phyloP scores from a whole-genome alignment of 2,888 invertebrate genomes.

The Amblyjoppa fuscipennis region DNA sequence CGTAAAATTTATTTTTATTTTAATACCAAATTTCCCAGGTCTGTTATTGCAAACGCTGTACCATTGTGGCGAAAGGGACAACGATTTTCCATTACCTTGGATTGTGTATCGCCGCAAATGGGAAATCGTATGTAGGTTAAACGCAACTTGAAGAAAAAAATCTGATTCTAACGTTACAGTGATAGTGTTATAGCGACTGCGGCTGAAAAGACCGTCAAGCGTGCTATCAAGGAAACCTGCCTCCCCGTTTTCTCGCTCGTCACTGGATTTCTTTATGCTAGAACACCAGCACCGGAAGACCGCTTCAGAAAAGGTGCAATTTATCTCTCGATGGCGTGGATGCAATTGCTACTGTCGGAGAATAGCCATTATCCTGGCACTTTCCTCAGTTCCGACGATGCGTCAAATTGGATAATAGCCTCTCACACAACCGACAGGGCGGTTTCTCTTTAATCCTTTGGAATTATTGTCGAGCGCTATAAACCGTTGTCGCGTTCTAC shows the following conservation, averaged over 20 bases:
- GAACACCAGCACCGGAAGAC: slow-evolving; percentile 11
- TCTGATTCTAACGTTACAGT: slow-evolving; percentile 1
- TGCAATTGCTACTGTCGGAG: slow-evolving; percentile 23
- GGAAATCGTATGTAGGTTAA: slow-evolving; percentile 29
- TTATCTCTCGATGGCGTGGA: slow-evolving; percentile 49
- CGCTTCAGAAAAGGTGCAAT: slow-evolving; percentile 34
- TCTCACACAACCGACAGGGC: slow-evolving; percentile 11
- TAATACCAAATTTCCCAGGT: slow-evolving; percentile 9
- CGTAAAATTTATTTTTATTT: slow-evolving; percentile 33
- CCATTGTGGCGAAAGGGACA: slow-evolving; percentile 26
- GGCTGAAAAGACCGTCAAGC: slow-evolving; percentile 32
- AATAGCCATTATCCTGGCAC: slow-evolving; percentile 33
- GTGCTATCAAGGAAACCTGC: slow-evolving; percentile 56
- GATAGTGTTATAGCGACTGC: slow-evolving; percentile 13
- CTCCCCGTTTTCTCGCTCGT: slow-evolving; percentile 20
- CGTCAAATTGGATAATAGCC: slow-evolving; percentile 45
- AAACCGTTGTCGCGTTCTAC: background rate
- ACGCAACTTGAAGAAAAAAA: slow-evolving; percentile 22
- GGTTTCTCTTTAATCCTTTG: background rate
- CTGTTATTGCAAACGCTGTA: background rate
- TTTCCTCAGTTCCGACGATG: slow-evolving; percentile 24
- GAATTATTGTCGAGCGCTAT: background rate
- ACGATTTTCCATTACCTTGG: background rate
- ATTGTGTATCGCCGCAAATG: background rate
- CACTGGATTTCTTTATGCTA: slow-evolving; percentile 7